These are phyloP conservation scores for Sitta carolinensis DNA, from an alignment of 2,797 vertebrate species.

Conservation along the genomic window DNA sequence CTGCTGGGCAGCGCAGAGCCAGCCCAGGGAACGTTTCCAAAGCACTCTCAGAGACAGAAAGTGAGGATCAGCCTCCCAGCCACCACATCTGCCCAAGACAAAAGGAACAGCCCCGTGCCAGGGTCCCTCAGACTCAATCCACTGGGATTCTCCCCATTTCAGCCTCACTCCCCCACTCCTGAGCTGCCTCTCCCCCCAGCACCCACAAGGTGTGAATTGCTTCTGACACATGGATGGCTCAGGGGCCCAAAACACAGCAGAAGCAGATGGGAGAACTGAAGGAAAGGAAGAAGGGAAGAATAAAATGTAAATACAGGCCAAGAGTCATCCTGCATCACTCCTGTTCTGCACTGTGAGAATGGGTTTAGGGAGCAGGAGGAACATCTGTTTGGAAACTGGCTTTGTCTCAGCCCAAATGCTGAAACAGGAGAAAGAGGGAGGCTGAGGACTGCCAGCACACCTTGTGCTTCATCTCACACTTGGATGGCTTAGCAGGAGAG, in stretches of 20 bases:
- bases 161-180: not conserved
- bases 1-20: not conserved
- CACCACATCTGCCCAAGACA: not conserved
- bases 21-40: not conserved
- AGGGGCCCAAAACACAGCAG: not conserved
- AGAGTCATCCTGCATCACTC: not conserved
- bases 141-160: not conserved
- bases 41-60: not conserved
- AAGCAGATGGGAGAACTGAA: slow-evolving; percentile 26
- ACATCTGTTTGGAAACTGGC: slow-evolving; percentile 10
- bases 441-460: slow-evolving; percentile 7
- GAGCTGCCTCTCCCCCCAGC: not conserved
- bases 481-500: slow-evolving; percentile 32
- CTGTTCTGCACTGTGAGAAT: not conserved
- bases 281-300: not conserved
- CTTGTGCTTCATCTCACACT: slow-evolving; percentile 39
- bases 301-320: not conserved
- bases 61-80: not conserved
- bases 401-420: not conserved
- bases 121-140: not conserved
- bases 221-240: slow-evolving; percentile 23
- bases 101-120: not conserved
- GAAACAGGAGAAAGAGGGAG: not conserved
- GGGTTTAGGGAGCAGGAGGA: not conserved
- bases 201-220: not conserved